phyloP scores from a whole-genome alignment of 1,140 invertebrate species.

The Drosophila melanogaster region DNA sequence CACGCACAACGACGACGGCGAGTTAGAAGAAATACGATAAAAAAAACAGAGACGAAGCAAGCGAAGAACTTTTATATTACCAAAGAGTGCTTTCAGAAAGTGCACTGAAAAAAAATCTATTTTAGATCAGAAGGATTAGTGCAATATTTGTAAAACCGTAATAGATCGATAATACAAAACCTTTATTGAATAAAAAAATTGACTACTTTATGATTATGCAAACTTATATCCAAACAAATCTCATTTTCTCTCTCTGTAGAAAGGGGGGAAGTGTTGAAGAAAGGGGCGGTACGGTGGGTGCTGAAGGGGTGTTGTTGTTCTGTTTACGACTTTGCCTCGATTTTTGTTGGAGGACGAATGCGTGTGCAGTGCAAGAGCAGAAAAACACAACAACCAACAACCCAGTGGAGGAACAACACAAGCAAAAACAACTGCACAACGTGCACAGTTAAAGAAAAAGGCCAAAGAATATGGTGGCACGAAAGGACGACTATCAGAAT shows the following conservation, averaged over 20 bases:
- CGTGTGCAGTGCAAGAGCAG: constrained; percentile 69
- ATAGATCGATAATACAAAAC: no score
- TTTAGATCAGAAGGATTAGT: not conserved
- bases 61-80: constrained; percentile 59
- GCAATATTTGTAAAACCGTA: no score
- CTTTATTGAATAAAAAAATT: no score
- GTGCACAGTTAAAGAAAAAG: constrained; percentile 57
- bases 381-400: constrained; percentile 56
- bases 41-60: constrained; percentile 45
- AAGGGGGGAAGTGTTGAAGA: not conserved
- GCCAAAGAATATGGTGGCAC: constrained; percentile 33
- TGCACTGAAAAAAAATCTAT: not conserved
- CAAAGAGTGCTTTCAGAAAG: constrained; percentile 33
- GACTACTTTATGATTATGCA: no score
- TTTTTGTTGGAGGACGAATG: constrained; percentile 79
- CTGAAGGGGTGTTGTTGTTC: constrained; percentile 51
- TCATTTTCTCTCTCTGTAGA: not conserved
- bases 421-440: constrained; percentile 25
- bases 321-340: constrained; percentile 56
- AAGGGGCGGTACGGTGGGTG: constrained; percentile 11
- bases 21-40: constrained; percentile 80
- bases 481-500: not conserved
- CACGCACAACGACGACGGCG: constrained; percentile 70
- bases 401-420: constrained; percentile 8
- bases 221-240: no score